These are phyloP conservation scores for Oriolus oriolus DNA, from an alignment of 2,113 vertebrate genomes.

Conservation along the genomic window DNA sequence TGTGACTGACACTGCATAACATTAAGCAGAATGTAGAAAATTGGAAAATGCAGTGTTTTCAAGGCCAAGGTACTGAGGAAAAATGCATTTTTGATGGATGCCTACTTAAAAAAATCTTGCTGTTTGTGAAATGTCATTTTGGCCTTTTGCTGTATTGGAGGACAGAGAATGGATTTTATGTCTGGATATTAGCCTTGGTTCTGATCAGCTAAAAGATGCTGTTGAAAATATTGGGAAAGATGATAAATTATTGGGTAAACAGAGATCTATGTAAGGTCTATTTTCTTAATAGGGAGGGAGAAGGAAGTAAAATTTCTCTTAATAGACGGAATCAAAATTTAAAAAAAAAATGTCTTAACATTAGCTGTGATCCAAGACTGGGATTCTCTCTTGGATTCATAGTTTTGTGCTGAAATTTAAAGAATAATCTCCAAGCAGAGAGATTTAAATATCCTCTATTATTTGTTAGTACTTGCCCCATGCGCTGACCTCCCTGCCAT, in stretches of 20 bases:
- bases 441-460: background rate
- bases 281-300: background rate
- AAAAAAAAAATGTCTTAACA: background rate
- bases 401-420: background rate
- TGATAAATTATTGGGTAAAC: background rate
- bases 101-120: background rate
- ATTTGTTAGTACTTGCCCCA: background rate
- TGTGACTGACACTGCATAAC: conserved; percentile 46
- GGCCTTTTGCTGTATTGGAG: background rate
- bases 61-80: background rate
- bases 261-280: background rate
- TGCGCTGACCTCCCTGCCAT: background rate
- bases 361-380: background rate
- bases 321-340: background rate
- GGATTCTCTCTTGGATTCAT: background rate
- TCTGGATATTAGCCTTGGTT: background rate
- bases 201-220: background rate
- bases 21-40: conserved; percentile 30
- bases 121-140: background rate
- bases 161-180: background rate
- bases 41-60: conserved; percentile 14
- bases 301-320: background rate
- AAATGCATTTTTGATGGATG: conserved; percentile 20
- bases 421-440: background rate
- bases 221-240: background rate